phyloP scores from a whole-genome alignment of 2,888 invertebrate species.

The Luffia ferchaultella region DNA sequence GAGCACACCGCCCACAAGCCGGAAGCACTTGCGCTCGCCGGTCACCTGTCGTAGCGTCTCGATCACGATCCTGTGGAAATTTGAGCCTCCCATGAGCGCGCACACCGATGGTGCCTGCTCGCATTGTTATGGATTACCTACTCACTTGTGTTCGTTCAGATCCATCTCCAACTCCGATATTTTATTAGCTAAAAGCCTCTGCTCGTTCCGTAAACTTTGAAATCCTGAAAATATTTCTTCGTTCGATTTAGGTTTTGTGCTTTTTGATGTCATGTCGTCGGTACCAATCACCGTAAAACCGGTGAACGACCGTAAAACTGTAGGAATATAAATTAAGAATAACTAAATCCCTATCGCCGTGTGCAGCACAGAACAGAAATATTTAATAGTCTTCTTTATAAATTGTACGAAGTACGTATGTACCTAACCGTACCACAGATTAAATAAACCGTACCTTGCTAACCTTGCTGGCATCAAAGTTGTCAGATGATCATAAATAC shows the following conservation, averaged over 20 bases:
- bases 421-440: no score
- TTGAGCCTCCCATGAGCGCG: not conserved
- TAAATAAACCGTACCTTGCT: no score
- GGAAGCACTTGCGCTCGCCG: constrained; percentile 86
- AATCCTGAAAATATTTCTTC: constrained; percentile 90
- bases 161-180: constrained; percentile 94
- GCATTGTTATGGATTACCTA: constrained; percentile 63
- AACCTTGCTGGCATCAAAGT: no score
- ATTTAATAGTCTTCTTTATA: no score
- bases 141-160: constrained; percentile 96
- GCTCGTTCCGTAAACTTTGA: constrained; percentile 87
- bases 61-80: constrained; percentile 90
- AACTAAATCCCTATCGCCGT: no score
- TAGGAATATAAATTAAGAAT: no score
- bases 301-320: no score
- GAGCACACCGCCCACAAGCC: constrained; percentile 92
- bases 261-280: constrained; percentile 38
- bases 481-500: no score
- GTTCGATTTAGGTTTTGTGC: constrained; percentile 58
- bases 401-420: no score
- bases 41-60: constrained; percentile 90
- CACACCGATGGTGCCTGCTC: not conserved
- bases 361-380: no score
- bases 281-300: no score
- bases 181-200: constrained; percentile 85